A percentile compares a stretch with the other conserved stretches of the same genome.
Evolutionary conservation across 35 echinoderm and acorn worm species (phyloP).

Genomic region (Apostichopus parvimensis): DNA sequence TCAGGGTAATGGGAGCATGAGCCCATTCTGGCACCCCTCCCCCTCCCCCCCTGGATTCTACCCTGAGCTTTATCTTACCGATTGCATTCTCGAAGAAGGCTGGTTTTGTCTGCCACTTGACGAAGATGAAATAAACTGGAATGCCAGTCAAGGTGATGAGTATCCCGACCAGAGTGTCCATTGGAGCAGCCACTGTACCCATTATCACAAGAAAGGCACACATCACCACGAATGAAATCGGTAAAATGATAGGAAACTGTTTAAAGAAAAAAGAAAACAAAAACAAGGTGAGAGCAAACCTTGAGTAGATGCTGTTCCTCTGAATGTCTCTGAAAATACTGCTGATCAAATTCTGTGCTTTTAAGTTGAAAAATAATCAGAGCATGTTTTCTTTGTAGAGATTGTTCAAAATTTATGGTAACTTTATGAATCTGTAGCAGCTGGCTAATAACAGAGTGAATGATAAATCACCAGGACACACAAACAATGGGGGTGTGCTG

Average conservation of each 20-base stretch:
- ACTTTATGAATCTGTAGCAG: neutral
- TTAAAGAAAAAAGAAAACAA: conserved; percentile 29
- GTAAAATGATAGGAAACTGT: conserved; percentile 72
- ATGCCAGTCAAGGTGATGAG: conserved; percentile 79
- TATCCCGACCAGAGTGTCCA: conserved; percentile 77
- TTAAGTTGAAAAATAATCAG: no score
- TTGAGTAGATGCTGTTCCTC: no score
- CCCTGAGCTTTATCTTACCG: conserved; percentile 52
- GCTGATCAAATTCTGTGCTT: no score
- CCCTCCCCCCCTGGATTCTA: no score
- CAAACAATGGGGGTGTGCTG: no score
- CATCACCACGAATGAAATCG: conserved; percentile 82
- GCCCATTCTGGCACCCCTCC: no score
- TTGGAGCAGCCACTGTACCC: conserved; percentile 73
- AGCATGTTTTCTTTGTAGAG: no score
- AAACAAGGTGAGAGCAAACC: neutral
- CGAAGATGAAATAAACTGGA: conserved; percentile 79
- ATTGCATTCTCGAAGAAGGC: conserved; percentile 26
- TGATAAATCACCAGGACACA: no score
- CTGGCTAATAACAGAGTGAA: no score
- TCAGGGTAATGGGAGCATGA: no score
- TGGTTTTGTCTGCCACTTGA: conserved; percentile 79
- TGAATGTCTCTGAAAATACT: no score
- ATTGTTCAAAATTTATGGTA: no score
- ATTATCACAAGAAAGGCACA: conserved; percentile 85